Evolutionary conservation across 2,888 invertebrate genomes (phyloP).

Genomic region (Nomada lathburiana): DNA sequence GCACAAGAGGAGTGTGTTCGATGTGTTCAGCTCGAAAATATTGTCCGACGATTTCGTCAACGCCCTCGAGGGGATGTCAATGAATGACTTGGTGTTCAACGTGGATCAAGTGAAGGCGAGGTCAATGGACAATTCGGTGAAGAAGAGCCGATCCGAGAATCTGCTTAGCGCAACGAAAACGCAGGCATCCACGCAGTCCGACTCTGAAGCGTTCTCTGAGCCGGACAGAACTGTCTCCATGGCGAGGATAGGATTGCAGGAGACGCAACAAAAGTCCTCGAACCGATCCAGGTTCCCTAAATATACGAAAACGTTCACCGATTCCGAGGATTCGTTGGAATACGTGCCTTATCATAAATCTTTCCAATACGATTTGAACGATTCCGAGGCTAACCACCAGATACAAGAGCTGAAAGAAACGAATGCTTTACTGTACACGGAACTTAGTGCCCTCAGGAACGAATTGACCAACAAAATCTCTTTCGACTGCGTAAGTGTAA

Average conservation of each 20-base stretch:
- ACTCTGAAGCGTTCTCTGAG: slow-evolving; percentile 95
- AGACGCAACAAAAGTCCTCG: slow-evolving; percentile 78
- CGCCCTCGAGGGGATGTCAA: slow-evolving; percentile 73
- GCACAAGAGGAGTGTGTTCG: slow-evolving; percentile 77
- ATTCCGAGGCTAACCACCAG: slow-evolving; percentile 73
- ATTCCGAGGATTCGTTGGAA: slow-evolving; percentile 82
- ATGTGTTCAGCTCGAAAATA: slow-evolving; percentile 79
- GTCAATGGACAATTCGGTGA: slow-evolving; percentile 59
- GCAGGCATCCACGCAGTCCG: slow-evolving; percentile 85
- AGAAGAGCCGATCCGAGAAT: slow-evolving; percentile 75
- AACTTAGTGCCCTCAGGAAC: slow-evolving; percentile 74
- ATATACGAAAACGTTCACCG: slow-evolving; percentile 77
- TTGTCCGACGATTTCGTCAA: slow-evolving; percentile 79
- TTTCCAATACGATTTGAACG: slow-evolving; percentile 75
- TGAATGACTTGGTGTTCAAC: slow-evolving; percentile 50
- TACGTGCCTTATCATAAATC: slow-evolving; percentile 77
- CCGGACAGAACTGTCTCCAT: slow-evolving; percentile 93
- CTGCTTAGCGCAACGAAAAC: slow-evolving; percentile 62
- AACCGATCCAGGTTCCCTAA: slow-evolving; percentile 74
- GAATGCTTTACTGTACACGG: slow-evolving; percentile 75
- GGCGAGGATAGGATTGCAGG: slow-evolving; percentile 90
- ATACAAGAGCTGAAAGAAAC: slow-evolving; percentile 78
- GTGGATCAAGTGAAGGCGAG: slow-evolving; percentile 24
- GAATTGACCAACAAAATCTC: slow-evolving; percentile 71
- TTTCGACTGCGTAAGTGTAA: slow-evolving; percentile 71